Evolutionary conservation across 2,888 invertebrate genomes (phyloP), one percentile per base, ranked within the genome.

Genomic region (Acleris holmiana): DNA sequence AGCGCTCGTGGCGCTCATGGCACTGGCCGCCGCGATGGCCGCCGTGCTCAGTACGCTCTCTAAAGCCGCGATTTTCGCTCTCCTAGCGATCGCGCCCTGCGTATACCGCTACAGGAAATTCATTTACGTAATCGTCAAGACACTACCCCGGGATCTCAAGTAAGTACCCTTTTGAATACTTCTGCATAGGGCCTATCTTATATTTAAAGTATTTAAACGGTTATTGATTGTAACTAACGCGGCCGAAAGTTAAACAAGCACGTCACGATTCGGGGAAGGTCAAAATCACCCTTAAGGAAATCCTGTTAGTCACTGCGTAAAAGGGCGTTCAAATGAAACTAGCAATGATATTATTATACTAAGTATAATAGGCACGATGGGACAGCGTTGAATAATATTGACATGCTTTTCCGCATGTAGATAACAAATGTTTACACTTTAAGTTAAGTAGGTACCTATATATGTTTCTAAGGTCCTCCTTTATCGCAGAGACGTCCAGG

Each of bases 51-150:
- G 93, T 79, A 93, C 95, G 70, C 89, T 95, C 67, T 89, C 96
- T 50, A 94, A 96, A 87, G 95, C 95, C 82, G 95, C 96, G 70
- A 96, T 96, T 83, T 95, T 96, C 67, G 93, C 96, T 65, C 80
- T 93, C 47, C 91, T 93, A 72, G 91, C 92, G 67, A 86, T 93
- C 77, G 90, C 91, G 72, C 91, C 94, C 70, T 91, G 94, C 75
- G 83, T 94, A 70, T 93, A 93, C 80, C 88, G 91, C 72, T 93
- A 94, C 80, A 91, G 94, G 78, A 92, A 89, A 70, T 83, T 93
- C 83, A 87, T 95, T 77, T 94, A 94, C 81, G 93, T 95, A 72
- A 89, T 95, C 70, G 88, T 93, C 84, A 95, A 93, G 84, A 95
- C 95, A 46, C 83, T 95, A 57, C 94, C 94, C 23, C 91, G 96